phyloP scores from a whole-genome alignment of 2,113 vertebrate species.

The Pogona vitticeps region DNA sequence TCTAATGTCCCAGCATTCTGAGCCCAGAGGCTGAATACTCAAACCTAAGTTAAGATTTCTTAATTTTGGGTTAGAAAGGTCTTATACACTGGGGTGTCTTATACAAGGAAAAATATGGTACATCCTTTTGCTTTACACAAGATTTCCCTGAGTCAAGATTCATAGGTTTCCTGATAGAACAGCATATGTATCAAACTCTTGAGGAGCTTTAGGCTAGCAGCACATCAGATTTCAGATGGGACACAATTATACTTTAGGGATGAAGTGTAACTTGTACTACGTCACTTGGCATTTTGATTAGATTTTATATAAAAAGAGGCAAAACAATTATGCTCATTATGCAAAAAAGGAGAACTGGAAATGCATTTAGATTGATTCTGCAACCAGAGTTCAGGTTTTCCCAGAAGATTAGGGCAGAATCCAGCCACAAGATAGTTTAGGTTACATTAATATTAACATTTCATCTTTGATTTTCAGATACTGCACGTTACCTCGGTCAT shows the following conservation, averaged over 20 bases:
- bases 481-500: background rate
- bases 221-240: slow-evolving; percentile 27
- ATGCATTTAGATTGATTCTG: background rate
- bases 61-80: too few species aligned
- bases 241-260: slow-evolving; percentile 5
- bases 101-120: too few species aligned
- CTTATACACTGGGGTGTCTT: too few species aligned
- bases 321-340: background rate
- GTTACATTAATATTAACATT: too few species aligned
- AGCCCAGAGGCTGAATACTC: too few species aligned
- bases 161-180: background rate
- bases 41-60: too few species aligned
- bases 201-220: background rate
- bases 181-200: background rate
- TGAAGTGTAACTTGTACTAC: slow-evolving; percentile 8
- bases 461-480: background rate
- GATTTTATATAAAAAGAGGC: background rate
- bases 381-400: background rate
- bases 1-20: too few species aligned
- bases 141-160: background rate
- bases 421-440: too few species aligned
- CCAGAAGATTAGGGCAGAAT: background rate
- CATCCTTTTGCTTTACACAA: slow-evolving; percentile 15
- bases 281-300: background rate
- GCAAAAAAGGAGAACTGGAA: background rate